Conservation (phyloP, 2,797 vertebrate species). For the Xiphorhynchus erythropygius region DNA sequence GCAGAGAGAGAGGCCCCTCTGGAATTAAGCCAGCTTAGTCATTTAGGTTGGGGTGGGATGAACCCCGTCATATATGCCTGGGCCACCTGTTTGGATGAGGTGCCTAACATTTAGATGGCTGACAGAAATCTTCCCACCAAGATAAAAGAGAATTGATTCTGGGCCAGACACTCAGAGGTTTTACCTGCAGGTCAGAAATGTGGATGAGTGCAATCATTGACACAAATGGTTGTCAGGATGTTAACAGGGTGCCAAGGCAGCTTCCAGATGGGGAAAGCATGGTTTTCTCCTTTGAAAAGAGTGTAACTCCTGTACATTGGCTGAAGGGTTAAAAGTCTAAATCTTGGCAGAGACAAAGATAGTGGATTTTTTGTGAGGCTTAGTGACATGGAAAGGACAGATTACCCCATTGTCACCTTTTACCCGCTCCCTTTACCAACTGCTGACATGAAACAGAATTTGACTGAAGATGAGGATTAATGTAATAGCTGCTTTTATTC, state of each 20-base stretch:
- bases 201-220: neutral
- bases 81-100: neutral
- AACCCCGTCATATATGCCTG: neutral
- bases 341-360: neutral
- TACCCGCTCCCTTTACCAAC: conserved; percentile 59
- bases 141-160: neutral
- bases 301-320: neutral
- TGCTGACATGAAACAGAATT: conserved; percentile 69
- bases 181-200: neutral
- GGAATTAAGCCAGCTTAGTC: neutral
- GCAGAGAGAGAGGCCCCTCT: neutral
- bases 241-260: neutral
- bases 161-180: neutral
- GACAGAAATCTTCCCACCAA: neutral
- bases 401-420: conserved; percentile 71
- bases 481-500: conserved; percentile 71
- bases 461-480: conserved; percentile 77
- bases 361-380: conserved; percentile 24
- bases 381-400: conserved; percentile 45
- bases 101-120: neutral
- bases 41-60: neutral
- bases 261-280: neutral
- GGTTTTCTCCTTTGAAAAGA: neutral
- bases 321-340: conserved; percentile 11
- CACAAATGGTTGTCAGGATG: neutral